Evolutionary conservation across 2,797 vertebrate species (phyloP), one percentile per base, ranked within the genome.

Genomic region (Fistularia tabacaria): DNA sequence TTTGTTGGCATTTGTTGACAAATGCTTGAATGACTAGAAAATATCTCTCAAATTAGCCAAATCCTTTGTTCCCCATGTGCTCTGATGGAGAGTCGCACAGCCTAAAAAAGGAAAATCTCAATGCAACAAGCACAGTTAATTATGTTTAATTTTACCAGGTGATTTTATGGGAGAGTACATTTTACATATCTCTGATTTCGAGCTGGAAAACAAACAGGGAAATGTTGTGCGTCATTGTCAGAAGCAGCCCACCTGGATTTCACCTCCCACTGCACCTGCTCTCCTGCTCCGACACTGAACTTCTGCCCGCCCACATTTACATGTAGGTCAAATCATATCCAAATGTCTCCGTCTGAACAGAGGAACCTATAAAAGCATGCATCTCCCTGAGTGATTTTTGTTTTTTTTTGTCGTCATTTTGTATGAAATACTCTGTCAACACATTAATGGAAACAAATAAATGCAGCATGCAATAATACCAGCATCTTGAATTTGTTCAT

Each of bases 241-340:
- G 63, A 51, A 13, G 51, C 61, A n/a, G 69, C 67, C 74, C 81
- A 87, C 88, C 85, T 89, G 84, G 82, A 76, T 67, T 49, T 12
- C 12, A 38, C 25, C 25, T 25, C 25, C 25, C 25, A 25, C 60
- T 74, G 71, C 87, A 90, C 85, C 90, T 90, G 88, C 59, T 67
- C 38, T 60, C 45, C 68, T 67, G 73, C 69, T 64, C 25, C 60
- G 74, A 77, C 69, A 73, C 71, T 81, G 78, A 69, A 82, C 81
- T 75, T 80, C 11, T 10, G 37, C 42, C 13, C 6, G n/a, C 25
- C 57, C 37, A 58, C 64, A 91, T 92, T 92, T 92, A 86, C 90
- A 91, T 91, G 80, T 61, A 69, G 76, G 76, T 83, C 86, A 84
- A 82, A 90, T 85, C 75, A 80, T 82, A 91, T 89, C 90, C 90